Percentiles rank a stretch among this genome's conserved stretches.
These are phyloP conservation scores for Ochotona curzoniae DNA, from an alignment of 2,113 vertebrate genomes.

Conservation along the genomic window DNA sequence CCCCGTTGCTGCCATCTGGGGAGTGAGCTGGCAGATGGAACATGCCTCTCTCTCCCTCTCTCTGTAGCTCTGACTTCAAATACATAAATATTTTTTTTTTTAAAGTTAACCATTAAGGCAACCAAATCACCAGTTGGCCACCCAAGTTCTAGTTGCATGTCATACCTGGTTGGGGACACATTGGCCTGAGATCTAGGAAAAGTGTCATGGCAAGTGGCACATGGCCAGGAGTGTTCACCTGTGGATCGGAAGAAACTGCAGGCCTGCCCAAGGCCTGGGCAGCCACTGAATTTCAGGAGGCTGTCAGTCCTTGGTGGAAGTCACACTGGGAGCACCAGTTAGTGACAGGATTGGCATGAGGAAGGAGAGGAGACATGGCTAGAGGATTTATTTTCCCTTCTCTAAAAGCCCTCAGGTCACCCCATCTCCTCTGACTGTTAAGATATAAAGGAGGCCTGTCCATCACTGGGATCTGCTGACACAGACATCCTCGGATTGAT, in stretches of 20 bases:
- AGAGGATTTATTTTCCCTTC: not conserved
- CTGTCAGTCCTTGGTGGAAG: not conserved
- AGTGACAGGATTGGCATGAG: not conserved
- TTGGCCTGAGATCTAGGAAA: not conserved
- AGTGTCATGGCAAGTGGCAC: not conserved
- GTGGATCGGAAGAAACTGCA: not conserved
- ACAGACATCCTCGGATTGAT: conserved; percentile 66
- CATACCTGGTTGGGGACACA: rapidly evolving
- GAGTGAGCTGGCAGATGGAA: no score
- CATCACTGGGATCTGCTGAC: conserved; percentile 68
- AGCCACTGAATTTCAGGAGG: not conserved
- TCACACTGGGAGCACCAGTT: not conserved
- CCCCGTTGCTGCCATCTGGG: no score
- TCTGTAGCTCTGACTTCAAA: no score
- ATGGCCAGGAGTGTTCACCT: not conserved
- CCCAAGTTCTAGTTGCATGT: not conserved
- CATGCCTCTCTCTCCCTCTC: no score
- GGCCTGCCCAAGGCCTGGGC: not conserved
- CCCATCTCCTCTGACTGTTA: conserved; percentile 73
- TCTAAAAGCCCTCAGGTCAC: conserved; percentile 46
- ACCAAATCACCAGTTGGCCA: not conserved
- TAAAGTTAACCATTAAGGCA: no score
- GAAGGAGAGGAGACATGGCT: not conserved
- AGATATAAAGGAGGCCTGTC: conserved; percentile 67
- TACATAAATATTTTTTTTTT: no score